Evolutionary conservation across 2,888 invertebrate species (phyloP).

Genomic region (Drosophila melanosoma): DNA sequence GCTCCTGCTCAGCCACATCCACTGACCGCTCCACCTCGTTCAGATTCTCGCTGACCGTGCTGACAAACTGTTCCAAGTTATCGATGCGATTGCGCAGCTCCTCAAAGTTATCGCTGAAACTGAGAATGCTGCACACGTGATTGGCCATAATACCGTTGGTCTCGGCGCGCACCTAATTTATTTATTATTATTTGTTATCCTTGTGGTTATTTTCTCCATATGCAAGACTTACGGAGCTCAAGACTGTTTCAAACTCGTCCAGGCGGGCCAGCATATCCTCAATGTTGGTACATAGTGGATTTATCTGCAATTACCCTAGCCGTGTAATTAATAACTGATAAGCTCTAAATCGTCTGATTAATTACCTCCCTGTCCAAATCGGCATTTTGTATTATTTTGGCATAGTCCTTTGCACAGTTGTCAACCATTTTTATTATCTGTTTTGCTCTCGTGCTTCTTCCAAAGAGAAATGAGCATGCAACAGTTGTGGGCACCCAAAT

Average conservation of each 20-base stretch:
- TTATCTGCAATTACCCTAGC: constrained; percentile 68
- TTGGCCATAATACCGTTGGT: constrained; percentile 81
- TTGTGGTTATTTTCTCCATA: not conserved
- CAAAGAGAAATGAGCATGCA: not conserved
- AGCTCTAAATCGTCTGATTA: not conserved
- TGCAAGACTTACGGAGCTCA: constrained; percentile 85
- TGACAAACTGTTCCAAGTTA: constrained; percentile 86
- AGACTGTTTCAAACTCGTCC: constrained; percentile 88
- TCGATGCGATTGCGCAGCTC: constrained; percentile 86
- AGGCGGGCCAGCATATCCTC: constrained; percentile 89
- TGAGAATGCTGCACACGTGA: constrained; percentile 86
- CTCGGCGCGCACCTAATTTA: constrained; percentile 82
- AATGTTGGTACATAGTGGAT: constrained; percentile 87
- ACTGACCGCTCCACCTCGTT: constrained; percentile 86
- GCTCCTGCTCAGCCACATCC: constrained; percentile 87
- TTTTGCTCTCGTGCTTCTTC: constrained; percentile 15
- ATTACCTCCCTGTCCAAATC: constrained; percentile 86
- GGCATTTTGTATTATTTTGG: constrained; percentile 86
- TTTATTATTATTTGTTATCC: not conserved
- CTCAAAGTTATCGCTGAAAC: constrained; percentile 86
- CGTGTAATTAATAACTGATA: not conserved
- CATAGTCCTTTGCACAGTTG: constrained; percentile 86
- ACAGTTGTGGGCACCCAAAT: constrained; percentile 16
- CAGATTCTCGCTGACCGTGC: constrained; percentile 86
- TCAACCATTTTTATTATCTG: constrained; percentile 84